Percentiles rank a stretch among this genome's conserved stretches.
Conservation (phyloP, 2,113 vertebrate species). For the Centrocercus urophasianus region DNA sequence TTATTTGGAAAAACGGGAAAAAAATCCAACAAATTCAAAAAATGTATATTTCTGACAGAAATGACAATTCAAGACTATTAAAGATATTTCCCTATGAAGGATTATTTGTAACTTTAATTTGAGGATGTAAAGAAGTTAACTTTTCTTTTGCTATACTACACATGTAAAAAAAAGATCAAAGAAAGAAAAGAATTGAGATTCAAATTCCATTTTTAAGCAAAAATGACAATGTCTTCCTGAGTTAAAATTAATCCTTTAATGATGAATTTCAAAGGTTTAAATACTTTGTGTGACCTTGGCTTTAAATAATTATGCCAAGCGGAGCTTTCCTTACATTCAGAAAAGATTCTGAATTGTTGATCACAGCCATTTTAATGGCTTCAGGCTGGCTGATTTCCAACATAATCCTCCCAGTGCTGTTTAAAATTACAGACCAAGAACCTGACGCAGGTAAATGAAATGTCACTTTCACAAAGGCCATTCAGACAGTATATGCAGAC, state of each 20-base stretch:
- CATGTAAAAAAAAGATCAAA: constrained; percentile 81
- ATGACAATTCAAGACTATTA: constrained; percentile 64
- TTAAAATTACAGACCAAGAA: constrained; percentile 76
- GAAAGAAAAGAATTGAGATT: constrained; percentile 78
- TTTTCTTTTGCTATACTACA: constrained; percentile 73
- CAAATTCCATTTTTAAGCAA: constrained; percentile 82
- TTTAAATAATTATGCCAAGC: constrained; percentile 83
- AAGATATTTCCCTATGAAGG: constrained; percentile 61
- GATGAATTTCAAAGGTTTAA: constrained; percentile 85
- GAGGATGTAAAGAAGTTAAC: constrained; percentile 74
- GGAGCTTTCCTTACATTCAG: constrained; percentile 78
- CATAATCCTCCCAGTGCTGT: constrained; percentile 73
- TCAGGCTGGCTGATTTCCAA: constrained; percentile 79
- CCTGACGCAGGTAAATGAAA: constrained; percentile 74
- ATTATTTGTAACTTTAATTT: constrained; percentile 77
- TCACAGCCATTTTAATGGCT: constrained; percentile 80
- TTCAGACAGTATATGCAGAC: constrained; percentile 23
- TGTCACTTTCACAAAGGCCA: constrained; percentile 72
- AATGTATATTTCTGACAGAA: constrained; percentile 55
- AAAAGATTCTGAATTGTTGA: constrained; percentile 82
- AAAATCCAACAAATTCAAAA: constrained; percentile 30
- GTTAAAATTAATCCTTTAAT: constrained; percentile 87
- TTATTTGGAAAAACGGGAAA: not conserved
- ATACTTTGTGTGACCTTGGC: constrained; percentile 82
- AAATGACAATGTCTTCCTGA: constrained; percentile 83